Percentiles rank a stretch among this genome's conserved stretches.
phyloP scores from a whole-genome alignment of 2,888 invertebrate species.

The Zaprionus lineosus region DNA sequence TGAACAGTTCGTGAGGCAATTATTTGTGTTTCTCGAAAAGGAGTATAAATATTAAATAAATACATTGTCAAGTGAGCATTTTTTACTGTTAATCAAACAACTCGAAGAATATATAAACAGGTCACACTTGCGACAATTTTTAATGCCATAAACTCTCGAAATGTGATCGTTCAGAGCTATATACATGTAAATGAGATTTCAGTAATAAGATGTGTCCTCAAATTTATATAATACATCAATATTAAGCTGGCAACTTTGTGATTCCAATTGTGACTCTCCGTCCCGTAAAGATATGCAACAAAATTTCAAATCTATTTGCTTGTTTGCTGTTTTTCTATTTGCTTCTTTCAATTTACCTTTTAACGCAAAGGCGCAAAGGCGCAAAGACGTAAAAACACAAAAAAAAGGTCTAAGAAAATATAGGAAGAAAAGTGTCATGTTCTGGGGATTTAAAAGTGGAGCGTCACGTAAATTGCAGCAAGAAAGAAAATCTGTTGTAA shows the following conservation, averaged over 20 bases:
- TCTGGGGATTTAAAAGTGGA: constrained; percentile 46
- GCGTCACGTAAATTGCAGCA: constrained; percentile 60
- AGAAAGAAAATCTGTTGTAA: constrained; percentile 67
- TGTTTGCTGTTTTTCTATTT: constrained; percentile 26
- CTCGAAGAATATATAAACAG: too few relatives aligned
- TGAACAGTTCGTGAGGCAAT: not conserved
- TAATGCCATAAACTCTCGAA: too few relatives aligned
- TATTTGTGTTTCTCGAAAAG: not conserved
- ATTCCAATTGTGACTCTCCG: constrained; percentile 2
- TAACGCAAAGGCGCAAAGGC: not conserved
- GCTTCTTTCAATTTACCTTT: constrained; percentile 24
- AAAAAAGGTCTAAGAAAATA: not conserved
- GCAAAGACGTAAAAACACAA: not conserved
- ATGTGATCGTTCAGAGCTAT: too few relatives aligned
- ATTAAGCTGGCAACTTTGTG: not conserved
- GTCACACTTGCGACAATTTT: too few relatives aligned
- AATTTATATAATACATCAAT: not conserved
- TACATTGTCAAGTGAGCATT: too few relatives aligned
- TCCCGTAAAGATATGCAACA: constrained; percentile 45
- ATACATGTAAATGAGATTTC: too few relatives aligned
- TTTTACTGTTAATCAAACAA: too few relatives aligned
- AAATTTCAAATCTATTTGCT: constrained; percentile 3
- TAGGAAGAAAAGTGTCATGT: constrained; percentile 29
- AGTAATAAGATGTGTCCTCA: not conserved
- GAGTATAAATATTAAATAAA: too few relatives aligned